Evolutionary conservation across 2,797 vertebrate species (phyloP).

Genomic region (Tarsius wallacei): DNA sequence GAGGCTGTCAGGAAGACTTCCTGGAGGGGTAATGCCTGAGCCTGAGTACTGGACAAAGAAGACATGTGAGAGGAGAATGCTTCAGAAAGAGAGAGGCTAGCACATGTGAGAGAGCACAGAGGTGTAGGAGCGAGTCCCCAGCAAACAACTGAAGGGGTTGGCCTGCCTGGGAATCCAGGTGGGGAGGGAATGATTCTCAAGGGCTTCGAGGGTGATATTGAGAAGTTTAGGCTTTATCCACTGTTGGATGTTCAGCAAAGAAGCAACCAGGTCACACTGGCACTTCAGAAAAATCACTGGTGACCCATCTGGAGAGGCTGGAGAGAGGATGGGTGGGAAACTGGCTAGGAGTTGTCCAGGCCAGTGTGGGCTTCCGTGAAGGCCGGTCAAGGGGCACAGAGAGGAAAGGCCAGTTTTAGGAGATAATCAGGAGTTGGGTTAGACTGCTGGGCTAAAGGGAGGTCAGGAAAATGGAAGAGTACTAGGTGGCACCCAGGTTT

Average conservation of each 20-base stretch:
- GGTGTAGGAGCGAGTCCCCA: neutral
- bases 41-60: neutral
- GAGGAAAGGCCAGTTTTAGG: neutral
- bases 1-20: conserved; percentile 18
- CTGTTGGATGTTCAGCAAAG: neutral
- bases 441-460: neutral
- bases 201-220: neutral
- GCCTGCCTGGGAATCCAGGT: neutral
- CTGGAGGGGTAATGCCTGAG: neutral
- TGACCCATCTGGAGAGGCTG: conserved; percentile 13
- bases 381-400: neutral
- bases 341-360: neutral
- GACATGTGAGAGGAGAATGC: neutral
- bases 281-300: conserved; percentile 43
- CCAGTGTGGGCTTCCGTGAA: neutral
- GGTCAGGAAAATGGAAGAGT: neutral
- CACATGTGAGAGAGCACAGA: neutral
- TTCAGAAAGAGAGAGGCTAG: conserved; percentile 14
- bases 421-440: neutral
- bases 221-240: neutral
- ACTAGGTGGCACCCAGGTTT: neutral
- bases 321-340: neutral
- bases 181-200: neutral
- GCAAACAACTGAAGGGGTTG: neutral
- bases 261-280: neutral